Evolutionary conservation across 2,888 invertebrate species (phyloP), one percentile per base, ranked within the genome.

Genomic region (Caenorhabditis japonica): DNA sequence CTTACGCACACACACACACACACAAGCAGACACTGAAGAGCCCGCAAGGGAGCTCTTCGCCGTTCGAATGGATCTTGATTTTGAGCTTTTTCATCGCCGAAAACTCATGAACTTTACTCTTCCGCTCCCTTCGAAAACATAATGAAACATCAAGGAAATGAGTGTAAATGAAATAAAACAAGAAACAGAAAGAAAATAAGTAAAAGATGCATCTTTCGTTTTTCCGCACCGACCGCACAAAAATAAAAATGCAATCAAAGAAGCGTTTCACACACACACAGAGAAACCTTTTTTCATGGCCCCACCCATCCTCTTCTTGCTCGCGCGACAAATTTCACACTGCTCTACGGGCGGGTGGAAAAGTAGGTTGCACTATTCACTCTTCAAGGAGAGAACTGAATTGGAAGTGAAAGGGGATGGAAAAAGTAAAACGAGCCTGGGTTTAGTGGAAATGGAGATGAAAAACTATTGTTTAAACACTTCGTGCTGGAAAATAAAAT

Each of bases 171-270:
- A 13, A 44, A 23, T 44, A 23, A 44, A 19, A 17, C 23, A n/a
- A 44, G 5, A 15, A 41, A 15, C 23, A 15, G 47, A 46, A 27
- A 25, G 43, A 44, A 44, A 44, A n/a, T n/a, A n/a, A n/a, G n/a
- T n/a, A n/a, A 30, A 30, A 10, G 30, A 30, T 30, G 30, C n/a
- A n/a, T n/a, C n/a, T n/a, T 30, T 10, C 21, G 23, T 17, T 23
- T 44, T 13, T 21, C 23, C 10, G 30, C 46, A 27, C 33, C 5
- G 46, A 13, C 23, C 12, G 7, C 23, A 23, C 41, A 27, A 68
- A 59, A 68, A 68, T 68, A 68, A 69, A 69, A 69, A 69, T 53
- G 69, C 52, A 69, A 69, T 69, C 53, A 69, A 46, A 46, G 21
- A 53, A 60, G 60, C 59, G 59, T 69, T 69, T 60, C 68, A 59